phyloP scores from a whole-genome alignment of 2,888 invertebrate genomes.

The Entomobrya proxima region DNA sequence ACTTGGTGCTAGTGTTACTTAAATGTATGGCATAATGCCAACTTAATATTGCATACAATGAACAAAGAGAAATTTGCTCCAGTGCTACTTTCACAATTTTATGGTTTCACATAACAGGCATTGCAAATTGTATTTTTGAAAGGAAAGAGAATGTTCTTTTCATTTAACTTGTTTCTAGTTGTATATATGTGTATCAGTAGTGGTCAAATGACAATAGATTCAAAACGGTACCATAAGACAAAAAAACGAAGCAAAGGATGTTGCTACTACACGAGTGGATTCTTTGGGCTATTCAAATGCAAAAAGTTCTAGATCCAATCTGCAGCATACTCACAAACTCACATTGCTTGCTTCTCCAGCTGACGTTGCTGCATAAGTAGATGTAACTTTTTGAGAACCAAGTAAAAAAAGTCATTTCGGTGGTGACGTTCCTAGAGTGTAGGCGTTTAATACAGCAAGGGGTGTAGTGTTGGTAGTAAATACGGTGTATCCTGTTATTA shows the following conservation, averaged over 20 bases:
- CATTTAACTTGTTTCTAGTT: neutral
- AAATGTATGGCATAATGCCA: slow-evolving; percentile 65
- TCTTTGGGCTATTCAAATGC: neutral
- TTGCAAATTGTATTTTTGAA: slow-evolving; percentile 58
- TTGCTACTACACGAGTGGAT: neutral
- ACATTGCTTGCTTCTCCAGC: neutral
- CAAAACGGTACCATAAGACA: neutral
- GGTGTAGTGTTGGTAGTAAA: neutral
- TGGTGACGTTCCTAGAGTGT: neutral
- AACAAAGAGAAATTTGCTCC: slow-evolving; percentile 57
- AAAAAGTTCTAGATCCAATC: neutral
- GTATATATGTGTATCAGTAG: neutral
- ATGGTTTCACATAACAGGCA: slow-evolving; percentile 65
- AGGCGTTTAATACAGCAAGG: neutral
- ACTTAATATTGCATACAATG: slow-evolving; percentile 64
- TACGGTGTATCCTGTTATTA: neutral
- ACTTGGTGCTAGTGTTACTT: slow-evolving; percentile 35
- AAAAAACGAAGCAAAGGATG: neutral
- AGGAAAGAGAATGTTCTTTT: neutral
- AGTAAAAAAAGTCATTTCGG: slow-evolving; percentile 24
- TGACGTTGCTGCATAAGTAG: slow-evolving; percentile 10
- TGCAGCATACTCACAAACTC: neutral
- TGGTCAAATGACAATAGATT: slow-evolving; percentile 55
- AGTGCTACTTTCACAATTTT: slow-evolving; percentile 51
- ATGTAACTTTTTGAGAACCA: slow-evolving; percentile 11